Evolutionary conservation across 2,113 vertebrate genomes (phyloP).

Genomic region (Cavia porcellus): DNA sequence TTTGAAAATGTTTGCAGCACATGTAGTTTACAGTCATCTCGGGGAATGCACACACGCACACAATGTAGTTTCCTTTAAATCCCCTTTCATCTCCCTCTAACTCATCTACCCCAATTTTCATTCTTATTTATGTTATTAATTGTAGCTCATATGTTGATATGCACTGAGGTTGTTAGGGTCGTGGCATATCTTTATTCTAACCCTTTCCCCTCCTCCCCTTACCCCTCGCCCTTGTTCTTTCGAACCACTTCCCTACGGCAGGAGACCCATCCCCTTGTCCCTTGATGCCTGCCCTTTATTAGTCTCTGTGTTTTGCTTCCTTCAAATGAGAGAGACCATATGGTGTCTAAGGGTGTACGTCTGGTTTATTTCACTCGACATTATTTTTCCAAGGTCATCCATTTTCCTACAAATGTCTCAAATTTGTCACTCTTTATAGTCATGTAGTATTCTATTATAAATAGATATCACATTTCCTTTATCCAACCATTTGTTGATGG

Average conservation of each 20-base stretch:
- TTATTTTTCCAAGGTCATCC: not conserved
- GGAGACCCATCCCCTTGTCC: not conserved
- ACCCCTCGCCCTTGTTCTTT: not conserved
- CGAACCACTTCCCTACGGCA: not conserved
- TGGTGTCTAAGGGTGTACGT: not conserved
- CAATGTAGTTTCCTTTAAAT: not conserved
- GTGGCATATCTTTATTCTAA: not conserved
- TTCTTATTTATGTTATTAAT: not conserved
- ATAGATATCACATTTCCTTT: not conserved
- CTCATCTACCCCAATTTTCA: not conserved
- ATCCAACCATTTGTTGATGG: not conserved
- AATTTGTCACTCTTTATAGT: not conserved
- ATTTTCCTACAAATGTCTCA: not conserved
- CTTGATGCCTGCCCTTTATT: not conserved
- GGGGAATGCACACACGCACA: not conserved
- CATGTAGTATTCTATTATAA: not conserved
- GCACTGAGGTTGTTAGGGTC: not conserved
- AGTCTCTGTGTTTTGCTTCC: not conserved
- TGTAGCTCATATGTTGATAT: not conserved
- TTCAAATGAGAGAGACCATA: not conserved
- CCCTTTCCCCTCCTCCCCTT: not conserved
- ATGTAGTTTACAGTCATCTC: not conserved
- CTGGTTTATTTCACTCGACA: not conserved
- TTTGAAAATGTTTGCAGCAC: not conserved
- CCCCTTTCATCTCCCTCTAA: not conserved